These are phyloP conservation scores for Drosophila koepferae DNA, from an alignment of 2,888 invertebrate genomes.

Conservation along the genomic window DNA sequence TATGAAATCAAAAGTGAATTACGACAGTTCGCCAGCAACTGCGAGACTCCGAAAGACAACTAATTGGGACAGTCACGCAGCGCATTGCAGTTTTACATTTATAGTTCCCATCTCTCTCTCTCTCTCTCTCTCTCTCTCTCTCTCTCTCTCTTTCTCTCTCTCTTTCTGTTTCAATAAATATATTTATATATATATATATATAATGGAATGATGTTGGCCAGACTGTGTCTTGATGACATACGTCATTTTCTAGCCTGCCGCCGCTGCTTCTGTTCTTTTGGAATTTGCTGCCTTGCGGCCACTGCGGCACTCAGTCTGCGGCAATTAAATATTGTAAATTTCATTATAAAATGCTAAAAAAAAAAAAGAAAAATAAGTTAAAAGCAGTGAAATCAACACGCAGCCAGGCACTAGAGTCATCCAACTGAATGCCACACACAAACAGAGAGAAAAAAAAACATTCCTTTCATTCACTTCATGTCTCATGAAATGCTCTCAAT, in stretches of 20 bases:
- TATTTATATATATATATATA: neutral
- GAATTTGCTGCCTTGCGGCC: conserved; percentile 30
- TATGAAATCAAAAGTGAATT: conserved; percentile 82
- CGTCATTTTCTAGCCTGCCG: conserved; percentile 33
- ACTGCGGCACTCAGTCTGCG: conserved; percentile 24
- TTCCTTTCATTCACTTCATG: neutral
- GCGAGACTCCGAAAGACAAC: conserved; percentile 25
- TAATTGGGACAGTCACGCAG: conserved; percentile 74
- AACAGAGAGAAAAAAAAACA: neutral
- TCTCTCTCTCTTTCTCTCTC: no score
- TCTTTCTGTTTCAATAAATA: neutral
- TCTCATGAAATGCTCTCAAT: neutral
- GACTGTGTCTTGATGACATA: conserved; percentile 28
- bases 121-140: neutral
- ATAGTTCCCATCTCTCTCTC: neutral
- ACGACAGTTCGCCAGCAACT: conserved; percentile 44
- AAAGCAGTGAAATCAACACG: conserved; percentile 22
- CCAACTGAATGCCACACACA: conserved; percentile 7
- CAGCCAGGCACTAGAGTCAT: neutral
- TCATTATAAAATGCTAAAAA: conserved; percentile 59
- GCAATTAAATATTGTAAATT: conserved; percentile 72
- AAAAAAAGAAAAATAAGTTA: conserved; percentile 39
- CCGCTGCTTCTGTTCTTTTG: conserved; percentile 5
- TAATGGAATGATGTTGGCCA: conserved; percentile 27
- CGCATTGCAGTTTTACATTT: conserved; percentile 35